phyloP scores from a whole-genome alignment of 2,113 vertebrate species.

The Poicephalus meyeri region DNA sequence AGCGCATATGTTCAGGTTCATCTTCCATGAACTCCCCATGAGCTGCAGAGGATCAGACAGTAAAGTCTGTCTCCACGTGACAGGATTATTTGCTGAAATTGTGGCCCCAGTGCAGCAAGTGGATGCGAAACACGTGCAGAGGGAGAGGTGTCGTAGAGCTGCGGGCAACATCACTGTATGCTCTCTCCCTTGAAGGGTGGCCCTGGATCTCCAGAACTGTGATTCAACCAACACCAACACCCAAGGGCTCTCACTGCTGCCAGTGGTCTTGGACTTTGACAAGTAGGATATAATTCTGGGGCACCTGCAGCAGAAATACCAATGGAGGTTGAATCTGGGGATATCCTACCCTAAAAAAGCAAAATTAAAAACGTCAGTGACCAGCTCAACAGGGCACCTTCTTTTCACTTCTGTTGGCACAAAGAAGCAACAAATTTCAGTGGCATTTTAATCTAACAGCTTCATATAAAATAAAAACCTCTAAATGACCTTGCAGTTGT shows the following conservation, averaged over 20 bases:
- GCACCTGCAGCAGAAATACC: background rate
- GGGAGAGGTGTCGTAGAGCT: background rate
- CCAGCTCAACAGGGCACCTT: background rate
- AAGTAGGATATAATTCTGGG: background rate
- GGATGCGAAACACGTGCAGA: accelerated
- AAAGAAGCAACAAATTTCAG: background rate
- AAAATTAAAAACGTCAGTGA: background rate
- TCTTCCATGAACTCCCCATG: background rate
- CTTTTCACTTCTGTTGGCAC: background rate
- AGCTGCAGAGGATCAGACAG: background rate
- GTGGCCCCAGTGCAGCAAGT: background rate
- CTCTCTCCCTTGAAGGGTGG: background rate
- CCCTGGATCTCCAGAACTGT: background rate
- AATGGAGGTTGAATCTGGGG: background rate
- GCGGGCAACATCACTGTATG: accelerated
- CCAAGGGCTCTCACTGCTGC: background rate
- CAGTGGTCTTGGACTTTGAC: accelerated
- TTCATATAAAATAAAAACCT: background rate
- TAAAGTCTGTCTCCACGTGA: background rate
- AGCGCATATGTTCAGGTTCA: background rate
- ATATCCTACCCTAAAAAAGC: background rate
- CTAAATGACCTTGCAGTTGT: slow-evolving; percentile 1
- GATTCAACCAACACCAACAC: background rate
- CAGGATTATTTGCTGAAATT: background rate
- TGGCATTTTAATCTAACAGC: background rate